Percentiles rank a stretch among this genome's conserved stretches.
phyloP scores from a whole-genome alignment of 2,797 vertebrate genomes.

The Alauda arvensis region DNA sequence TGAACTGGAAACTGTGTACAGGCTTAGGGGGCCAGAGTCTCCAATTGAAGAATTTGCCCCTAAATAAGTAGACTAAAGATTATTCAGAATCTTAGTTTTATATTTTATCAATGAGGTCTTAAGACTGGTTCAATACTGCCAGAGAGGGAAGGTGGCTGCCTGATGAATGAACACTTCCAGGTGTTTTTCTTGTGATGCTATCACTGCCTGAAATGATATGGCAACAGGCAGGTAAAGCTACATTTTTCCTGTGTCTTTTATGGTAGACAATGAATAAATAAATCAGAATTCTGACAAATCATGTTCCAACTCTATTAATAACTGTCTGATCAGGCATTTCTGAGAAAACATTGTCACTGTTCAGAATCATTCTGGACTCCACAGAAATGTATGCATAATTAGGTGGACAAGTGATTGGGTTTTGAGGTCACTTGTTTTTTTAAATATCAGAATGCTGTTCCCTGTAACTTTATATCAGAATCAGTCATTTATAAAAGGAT shows the following conservation, averaged over 20 bases:
- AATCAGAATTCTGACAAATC: neutral
- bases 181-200: slow-evolving; percentile 12
- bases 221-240: slow-evolving; percentile 19
- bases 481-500: neutral
- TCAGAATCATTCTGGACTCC: neutral
- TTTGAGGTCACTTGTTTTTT: neutral
- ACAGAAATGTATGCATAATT: neutral
- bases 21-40: neutral
- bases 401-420: neutral
- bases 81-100: neutral
- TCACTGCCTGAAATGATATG: neutral
- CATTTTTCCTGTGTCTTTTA: slow-evolving; percentile 16
- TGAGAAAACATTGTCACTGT: neutral
- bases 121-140: slow-evolving; percentile 1
- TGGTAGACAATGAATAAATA: neutral
- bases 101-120: neutral
- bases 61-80: neutral
- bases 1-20: neutral
- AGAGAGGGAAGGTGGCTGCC: neutral
- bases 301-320: neutral
- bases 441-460: neutral
- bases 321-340: neutral
- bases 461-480: neutral
- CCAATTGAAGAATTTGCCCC: neutral
- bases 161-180: neutral